Evolutionary conservation across 2,797 vertebrate species (phyloP).

Genomic region (Tokudaia muenninki): DNA sequence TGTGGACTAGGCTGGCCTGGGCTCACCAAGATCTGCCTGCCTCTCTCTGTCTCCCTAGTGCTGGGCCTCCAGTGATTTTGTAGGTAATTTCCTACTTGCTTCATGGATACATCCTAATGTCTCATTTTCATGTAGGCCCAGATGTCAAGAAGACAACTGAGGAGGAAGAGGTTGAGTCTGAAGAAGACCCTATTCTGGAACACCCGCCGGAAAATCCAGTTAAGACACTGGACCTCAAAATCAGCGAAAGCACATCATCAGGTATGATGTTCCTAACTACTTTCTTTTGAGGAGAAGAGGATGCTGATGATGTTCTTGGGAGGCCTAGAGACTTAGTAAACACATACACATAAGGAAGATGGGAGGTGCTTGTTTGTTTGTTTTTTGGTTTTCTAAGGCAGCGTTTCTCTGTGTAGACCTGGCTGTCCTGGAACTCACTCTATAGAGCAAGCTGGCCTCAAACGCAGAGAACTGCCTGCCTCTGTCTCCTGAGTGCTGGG

Average conservation of each 20-base stretch:
- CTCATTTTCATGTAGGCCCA: constrained; percentile 81
- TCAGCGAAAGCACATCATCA: constrained; percentile 81
- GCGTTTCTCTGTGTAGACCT: neutral
- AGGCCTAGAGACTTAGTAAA: neutral
- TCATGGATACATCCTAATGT: neutral
- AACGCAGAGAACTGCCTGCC: neutral
- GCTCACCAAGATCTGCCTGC: neutral
- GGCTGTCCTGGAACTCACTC: neutral
- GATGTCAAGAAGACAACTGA: constrained; percentile 87
- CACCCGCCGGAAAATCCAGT: constrained; percentile 84
- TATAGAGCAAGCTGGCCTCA: neutral
- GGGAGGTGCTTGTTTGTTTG: neutral
- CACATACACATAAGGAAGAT: neutral
- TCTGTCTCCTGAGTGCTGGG: neutral
- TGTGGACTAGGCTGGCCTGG: neutral
- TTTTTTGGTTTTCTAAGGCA: neutral
- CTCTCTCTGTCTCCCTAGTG: neutral
- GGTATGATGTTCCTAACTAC: constrained; percentile 82
- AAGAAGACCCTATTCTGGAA: constrained; percentile 87
- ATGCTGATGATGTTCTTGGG: neutral
- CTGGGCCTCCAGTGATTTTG: neutral
- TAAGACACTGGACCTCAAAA: constrained; percentile 71
- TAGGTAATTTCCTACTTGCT: constrained; percentile 2
- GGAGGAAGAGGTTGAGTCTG: constrained; percentile 86
- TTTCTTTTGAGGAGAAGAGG: neutral